Base-by-base conservation (phyloP, 2,113 vertebrate genomes). In the Petrocephalus microphthalmus region DNA sequence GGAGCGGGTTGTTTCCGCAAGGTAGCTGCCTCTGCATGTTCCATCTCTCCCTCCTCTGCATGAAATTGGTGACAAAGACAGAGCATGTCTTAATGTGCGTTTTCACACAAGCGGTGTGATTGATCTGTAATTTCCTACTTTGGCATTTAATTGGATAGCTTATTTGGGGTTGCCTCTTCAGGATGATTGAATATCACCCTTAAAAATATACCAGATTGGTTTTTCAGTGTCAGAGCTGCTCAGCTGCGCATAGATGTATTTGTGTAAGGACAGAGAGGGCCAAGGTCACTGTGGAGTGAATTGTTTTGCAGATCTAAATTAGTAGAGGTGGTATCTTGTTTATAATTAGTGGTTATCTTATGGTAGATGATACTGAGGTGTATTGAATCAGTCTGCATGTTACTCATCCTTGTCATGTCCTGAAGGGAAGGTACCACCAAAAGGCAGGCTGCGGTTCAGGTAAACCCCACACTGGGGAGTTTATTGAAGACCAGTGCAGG, bases 101-200 rank as follows among this genome's bases (percentile, higher is more conserved):
- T 81, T 74, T 52, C 67, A 51, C 51, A 71, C 22, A 37, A 87
- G 29, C 64, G 33, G 33, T 19, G 29, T 33, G 8, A 54, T n/a
- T 78, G 67, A 54, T 78, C 87, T 87, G 87, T 78, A 71, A 87
- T 29, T 81, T 81, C 87, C 17, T 29, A 87, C 67, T 29, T 25
- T 33, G 60, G 15, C 20, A 29, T 87, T 29, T 87, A 78, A 87
- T 37, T 87, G 67, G 67, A 52, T 49, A 78, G 29, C 45, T 54
- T 54, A 87, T 53, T 87, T 78, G 78, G 51, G 7, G 17, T 29
- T 10, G 47, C 51, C 19, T 42, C 29, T 54, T 74, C 49, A 52
- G 10, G 64, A 81, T 81, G 33, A 81, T 22, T 42, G 51, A 81
- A 87, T 87, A 22, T 71, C 87, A 53, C 67, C 53, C 64, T 78